A percentile compares a stretch with the other conserved stretches of the same genome.
Conservation (phyloP, 2,888 invertebrate genomes). For the Drosophila mimetica region DNA sequence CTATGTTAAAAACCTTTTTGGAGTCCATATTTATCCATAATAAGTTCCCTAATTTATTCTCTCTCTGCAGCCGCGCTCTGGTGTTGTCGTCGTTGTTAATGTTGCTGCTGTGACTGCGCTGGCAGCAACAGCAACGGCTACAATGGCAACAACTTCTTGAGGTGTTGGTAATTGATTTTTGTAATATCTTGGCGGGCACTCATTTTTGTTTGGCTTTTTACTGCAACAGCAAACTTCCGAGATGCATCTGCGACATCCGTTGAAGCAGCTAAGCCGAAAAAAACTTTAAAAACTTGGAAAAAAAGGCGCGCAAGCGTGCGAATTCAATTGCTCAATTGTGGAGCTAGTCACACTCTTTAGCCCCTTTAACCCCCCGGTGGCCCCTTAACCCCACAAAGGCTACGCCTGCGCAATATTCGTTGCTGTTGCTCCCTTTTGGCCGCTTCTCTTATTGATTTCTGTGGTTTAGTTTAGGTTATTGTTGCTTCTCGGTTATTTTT, state of each 20-base stretch:
- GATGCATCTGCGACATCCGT: slow-evolving; percentile 77
- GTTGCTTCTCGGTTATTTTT: slow-evolving; percentile 7
- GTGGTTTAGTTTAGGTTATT: slow-evolving; percentile 65
- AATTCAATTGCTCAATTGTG: slow-evolving; percentile 79
- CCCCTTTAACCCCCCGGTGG: slow-evolving; percentile 2
- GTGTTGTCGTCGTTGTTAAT: slow-evolving; percentile 42
- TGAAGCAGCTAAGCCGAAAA: slow-evolving; percentile 46
- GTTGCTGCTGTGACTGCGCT: slow-evolving; percentile 53
- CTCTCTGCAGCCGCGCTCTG: slow-evolving; percentile 15
- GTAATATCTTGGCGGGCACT: slow-evolving; percentile 76
- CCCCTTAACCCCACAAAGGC: slow-evolving; percentile 30
- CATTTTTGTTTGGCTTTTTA: slow-evolving; percentile 66
- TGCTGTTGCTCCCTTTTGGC: slow-evolving; percentile 67
- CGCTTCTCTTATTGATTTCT: slow-evolving; percentile 74
- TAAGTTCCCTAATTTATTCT: not conserved
- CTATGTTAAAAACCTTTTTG: no score
- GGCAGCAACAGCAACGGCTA: slow-evolving; percentile 53
- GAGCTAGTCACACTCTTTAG: slow-evolving; percentile 45
- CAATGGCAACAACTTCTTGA: slow-evolving; percentile 70
- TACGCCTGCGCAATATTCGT: slow-evolving; percentile 70
- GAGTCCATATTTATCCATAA: not conserved
- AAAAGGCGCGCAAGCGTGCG: slow-evolving; percentile 79
- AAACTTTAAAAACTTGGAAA: slow-evolving; percentile 42
- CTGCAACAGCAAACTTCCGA: slow-evolving; percentile 62
- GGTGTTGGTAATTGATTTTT: slow-evolving; percentile 80